Base-by-base conservation (phyloP, 2,888 invertebrate species). In the Drosophila affinis region DNA sequence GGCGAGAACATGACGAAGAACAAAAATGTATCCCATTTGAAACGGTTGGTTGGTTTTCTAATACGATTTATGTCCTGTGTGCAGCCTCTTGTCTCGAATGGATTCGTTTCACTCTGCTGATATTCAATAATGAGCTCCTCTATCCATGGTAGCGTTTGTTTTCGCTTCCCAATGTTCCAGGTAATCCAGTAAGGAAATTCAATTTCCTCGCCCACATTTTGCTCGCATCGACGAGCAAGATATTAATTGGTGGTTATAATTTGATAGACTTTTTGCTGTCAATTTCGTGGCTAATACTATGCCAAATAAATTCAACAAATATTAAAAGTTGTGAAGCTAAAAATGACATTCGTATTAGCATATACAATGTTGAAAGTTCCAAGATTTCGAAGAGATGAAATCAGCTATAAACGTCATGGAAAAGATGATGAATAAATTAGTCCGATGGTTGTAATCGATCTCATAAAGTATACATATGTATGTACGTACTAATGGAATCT, bases 181-280 rank as follows among this genome's bases (percentile, higher is more conserved):
- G 77, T 90, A 67, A 87, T 88, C 89, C 80, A 82, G 82, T 79
- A 89, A 88, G 78, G 88, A 90, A 91, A 90, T 88, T 55, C 62
- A 70, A 90, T 89, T 90, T 87, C 61, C 74, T 72, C 86, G 90
- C 88, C 85, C 62, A 51, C 62, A 77, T 88, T 78, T 84, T 64
- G 67, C 77, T 71, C 79, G 75, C 74, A 75, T 78, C 53, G 24
- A 56, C 59, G 79, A 79, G 69, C 62, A 53, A 58, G 53, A 56
- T 45, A 32, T 74, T 60, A 53, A 65, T 64, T 63, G 21, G 29
- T 56, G 44, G 57, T 72, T 72, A 56, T 5, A 48, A 39, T 14
- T 18, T 29, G 44, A 12, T 39, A 6, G 32, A 47, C 39, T 39
- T 47, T 7, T 34, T 68, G 32, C n/a, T 39, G 45, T 32, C 9